These are phyloP conservation scores for Phoebastria nigripes DNA, from an alignment of 2,797 vertebrate species.

Conservation along the genomic window DNA sequence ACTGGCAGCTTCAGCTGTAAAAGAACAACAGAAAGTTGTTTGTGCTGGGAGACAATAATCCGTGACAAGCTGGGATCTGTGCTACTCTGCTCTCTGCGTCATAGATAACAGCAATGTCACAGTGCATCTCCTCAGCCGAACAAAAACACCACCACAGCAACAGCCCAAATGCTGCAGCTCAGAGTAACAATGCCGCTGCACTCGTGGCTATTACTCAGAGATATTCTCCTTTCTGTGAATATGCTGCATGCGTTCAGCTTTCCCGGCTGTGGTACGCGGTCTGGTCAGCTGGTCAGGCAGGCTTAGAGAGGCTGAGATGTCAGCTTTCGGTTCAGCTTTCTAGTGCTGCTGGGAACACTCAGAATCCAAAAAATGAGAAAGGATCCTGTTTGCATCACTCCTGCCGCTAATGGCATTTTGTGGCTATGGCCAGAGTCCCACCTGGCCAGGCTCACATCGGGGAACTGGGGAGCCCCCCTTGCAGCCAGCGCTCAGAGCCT, in stretches of 20 bases:
- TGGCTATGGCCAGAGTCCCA: not conserved
- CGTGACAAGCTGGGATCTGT: not conserved
- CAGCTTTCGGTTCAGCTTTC: not conserved
- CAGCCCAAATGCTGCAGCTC: not conserved
- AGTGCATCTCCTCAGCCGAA: not conserved
- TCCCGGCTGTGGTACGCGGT: not conserved
- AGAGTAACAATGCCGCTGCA: not conserved
- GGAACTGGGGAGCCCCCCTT: not conserved
- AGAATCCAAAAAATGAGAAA: not conserved
- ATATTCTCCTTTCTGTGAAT: not conserved
- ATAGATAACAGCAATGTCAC: constrained; percentile 2
- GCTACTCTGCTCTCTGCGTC: not conserved
- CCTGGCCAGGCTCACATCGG: not conserved
- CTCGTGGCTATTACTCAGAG: not conserved
- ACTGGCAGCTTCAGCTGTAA: constrained; percentile 17
- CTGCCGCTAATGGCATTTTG: not conserved
- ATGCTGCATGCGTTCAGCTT: not conserved
- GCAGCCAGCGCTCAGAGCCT: not conserved
- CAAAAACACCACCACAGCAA: not conserved
- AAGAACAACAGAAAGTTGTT: constrained; percentile 29
- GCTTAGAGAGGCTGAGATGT: not conserved
- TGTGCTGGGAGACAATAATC: constrained; percentile 9
- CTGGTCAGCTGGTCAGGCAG: not conserved
- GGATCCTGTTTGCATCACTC: not conserved
- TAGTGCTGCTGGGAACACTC: not conserved